These are phyloP conservation scores for Coenonympha arcania DNA, from an alignment of 2,888 invertebrate species.

Conservation along the genomic window DNA sequence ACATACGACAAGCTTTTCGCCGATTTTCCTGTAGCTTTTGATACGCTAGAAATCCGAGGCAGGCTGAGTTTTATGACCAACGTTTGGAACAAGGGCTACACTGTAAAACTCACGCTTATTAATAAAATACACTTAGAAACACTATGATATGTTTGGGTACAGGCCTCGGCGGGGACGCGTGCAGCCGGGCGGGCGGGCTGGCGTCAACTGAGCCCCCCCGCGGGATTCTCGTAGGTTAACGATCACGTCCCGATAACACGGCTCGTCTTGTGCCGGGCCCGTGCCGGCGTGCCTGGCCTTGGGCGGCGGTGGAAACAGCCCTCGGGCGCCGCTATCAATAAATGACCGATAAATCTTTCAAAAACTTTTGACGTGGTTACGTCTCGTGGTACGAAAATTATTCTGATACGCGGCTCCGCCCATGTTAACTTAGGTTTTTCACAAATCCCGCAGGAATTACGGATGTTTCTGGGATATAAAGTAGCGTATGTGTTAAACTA, in stretches of 20 bases:
- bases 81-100: not conserved
- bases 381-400: too few species aligned
- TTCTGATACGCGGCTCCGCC: too few species aligned
- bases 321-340: not conserved
- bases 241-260: constrained; percentile 43
- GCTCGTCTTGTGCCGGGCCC: constrained; percentile 13
- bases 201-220: constrained; percentile 54
- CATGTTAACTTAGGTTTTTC: too few species aligned
- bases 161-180: constrained; percentile 42
- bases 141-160: constrained; percentile 61
- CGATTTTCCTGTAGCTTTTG: not conserved
- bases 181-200: constrained; percentile 36
- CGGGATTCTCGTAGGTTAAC: constrained; percentile 57
- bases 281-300: constrained; percentile 6
- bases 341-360: too few species aligned
- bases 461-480: too few species aligned
- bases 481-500: too few species aligned
- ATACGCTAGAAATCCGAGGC: constrained; percentile 9
- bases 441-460: too few species aligned
- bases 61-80: not conserved
- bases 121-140: constrained; percentile 33
- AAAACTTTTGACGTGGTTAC: too few species aligned
- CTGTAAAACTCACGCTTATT: constrained; percentile 22
- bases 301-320: not conserved
- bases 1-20: not conserved